Evolutionary conservation across 2,888 invertebrate species (phyloP), one percentile per base, ranked within the genome.

Genomic region (Enchytraeus crypticus): DNA sequence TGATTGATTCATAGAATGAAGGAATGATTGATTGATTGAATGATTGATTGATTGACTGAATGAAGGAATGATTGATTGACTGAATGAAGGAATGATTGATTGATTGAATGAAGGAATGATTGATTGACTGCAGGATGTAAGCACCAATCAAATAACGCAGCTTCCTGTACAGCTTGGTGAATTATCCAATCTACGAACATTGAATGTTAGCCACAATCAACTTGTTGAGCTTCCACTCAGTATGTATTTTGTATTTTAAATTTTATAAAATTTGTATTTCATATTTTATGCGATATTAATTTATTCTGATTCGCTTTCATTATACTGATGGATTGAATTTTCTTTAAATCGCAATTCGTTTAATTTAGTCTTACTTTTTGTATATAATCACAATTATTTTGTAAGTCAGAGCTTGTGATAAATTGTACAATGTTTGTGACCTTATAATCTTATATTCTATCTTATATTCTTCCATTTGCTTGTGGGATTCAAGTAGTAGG

Each of bases 141-240:
- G 91, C 64, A 90, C 90, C 80, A 95, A 95, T 83, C 88, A 90
- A 79, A 85, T 95, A 71, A 85, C 89, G 47, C 89, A 88, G 74
- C 84, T 95, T 70, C 93, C 93, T 5, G 85, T 88, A 71, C 87
- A 91, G 66, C 85, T 95, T 71, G 90, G 91, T 53, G 90, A 91
- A 76, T 83, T 93, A 69, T 83, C 85, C 47, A 85, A 86, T 18
- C 81, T 95, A 66, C 84, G 88, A 74, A 86, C 87, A 60, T 84
- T 95, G 63, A 88, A 90, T 74, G 83, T 93, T 69, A 85, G 92
- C 71, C 87, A 87, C 78, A 95, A 95, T 54, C 47, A 26, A 26
- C 53, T 59, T n/a, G 29, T 59, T n/a, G 57, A 57, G 29, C 47
- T 57, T 2, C 57, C 57, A 5, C 38, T 57, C 26, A 27, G 57